Base-by-base conservation (phyloP, 2,888 invertebrate species). In the Itoplectis maculator region DNA sequence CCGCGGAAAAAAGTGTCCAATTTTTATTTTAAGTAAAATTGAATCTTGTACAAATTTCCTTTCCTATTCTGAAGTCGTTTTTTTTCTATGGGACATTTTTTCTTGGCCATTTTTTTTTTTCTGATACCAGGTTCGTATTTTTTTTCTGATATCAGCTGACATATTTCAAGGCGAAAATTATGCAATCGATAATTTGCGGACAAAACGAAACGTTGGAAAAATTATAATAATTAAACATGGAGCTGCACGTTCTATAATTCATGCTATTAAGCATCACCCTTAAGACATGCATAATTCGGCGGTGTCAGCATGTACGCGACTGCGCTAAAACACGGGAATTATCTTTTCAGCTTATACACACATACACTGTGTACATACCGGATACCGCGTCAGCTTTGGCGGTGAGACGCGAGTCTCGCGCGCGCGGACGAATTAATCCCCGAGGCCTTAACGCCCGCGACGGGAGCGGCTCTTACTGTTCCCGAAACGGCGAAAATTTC, bases 381-480 rank as follows among this genome's bases (percentile, higher is more conserved):
- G 40, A 61, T 61, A 15, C 29, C 3, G 40, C 35, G 61, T 61
- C 15, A 18, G 61, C n/a, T 61, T 61, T n/a, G 9, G 37, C 56
- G 56, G 13, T 6, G 29, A 35, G 29, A 35, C 56, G 13, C 29
- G 29, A 56, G 61, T 37, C 40, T n/a, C n/a, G n/a, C n/a, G n/a
- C n/a, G n/a, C n/a, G 61, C 15, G 40, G 61, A 15, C 40, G 35
- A 61, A 61, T 61, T 61, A 61, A 61, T 61, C 61, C 40, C 13
- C 8, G 23, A 40, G 61, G 40, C 18, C 35, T 13, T 54, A 54
- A 23, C 11, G 8, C 11, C n/a, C 54, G 54, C 35, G 59, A 35
- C 15, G 59, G 11, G 35, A 35, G 13, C 56, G 23, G 4, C 13
- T 56, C 56, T 23, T 13, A 15, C 6, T 13, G 18, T 37, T 35